Evolutionary conservation across 2,888 invertebrate species (phyloP).

Genomic region (Agrochola lota): DNA sequence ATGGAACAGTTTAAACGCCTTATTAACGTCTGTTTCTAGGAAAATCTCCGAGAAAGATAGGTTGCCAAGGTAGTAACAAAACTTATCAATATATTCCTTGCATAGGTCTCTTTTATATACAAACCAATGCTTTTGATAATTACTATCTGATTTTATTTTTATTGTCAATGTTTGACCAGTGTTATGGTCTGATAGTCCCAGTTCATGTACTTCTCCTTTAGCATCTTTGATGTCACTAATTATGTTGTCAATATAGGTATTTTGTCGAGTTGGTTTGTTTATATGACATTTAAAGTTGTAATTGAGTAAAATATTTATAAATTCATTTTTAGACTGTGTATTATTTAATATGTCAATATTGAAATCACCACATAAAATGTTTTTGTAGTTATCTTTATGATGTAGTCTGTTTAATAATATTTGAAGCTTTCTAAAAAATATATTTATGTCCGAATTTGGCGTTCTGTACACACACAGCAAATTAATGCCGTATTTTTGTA

Average conservation of each 20-base stretch:
- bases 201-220: background rate
- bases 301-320: conserved; percentile 3
- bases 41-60: background rate
- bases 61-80: background rate
- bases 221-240: conserved; percentile 5
- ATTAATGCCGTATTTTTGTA: background rate
- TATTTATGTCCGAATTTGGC: background rate
- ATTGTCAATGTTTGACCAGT: too few relatives aligned
- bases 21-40: background rate
- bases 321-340: background rate
- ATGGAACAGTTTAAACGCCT: background rate
- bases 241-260: conserved; percentile 4
- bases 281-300: background rate
- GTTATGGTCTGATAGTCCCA: too few relatives aligned
- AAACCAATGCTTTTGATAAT: conserved; percentile 3
- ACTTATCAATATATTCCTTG: background rate
- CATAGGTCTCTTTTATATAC: background rate
- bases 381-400: too few relatives aligned
- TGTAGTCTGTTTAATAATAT: background rate
- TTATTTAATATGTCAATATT: background rate
- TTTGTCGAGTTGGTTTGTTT: too few relatives aligned
- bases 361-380: too few relatives aligned
- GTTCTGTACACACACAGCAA: conserved; percentile 2
- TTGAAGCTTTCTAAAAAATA: background rate
- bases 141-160: too few relatives aligned